phyloP scores from a whole-genome alignment of 2,888 invertebrate genomes.

The Coelopa pilipes region DNA sequence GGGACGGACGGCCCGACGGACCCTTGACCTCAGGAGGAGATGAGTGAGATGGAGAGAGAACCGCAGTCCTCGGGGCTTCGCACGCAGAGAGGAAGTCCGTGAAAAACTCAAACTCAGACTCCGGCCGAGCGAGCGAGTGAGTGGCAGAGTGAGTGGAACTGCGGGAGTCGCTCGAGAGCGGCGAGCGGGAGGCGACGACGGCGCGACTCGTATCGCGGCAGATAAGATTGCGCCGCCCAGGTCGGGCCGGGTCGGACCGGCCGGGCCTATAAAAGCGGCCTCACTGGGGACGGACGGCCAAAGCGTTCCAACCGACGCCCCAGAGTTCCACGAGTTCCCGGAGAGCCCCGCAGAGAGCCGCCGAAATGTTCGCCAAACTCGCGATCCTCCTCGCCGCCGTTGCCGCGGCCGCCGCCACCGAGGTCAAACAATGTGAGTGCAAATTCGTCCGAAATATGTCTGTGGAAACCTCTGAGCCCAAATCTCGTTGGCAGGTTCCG shows the following conservation, averaged over 20 bases:
- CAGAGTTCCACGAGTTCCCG: neutral
- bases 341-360: neutral
- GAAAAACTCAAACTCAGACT: no score
- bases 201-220: neutral
- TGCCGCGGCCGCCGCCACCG: neutral
- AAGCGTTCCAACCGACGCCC: no score
- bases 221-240: constrained; percentile 1
- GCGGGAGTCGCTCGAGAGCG: no score
- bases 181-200: no score
- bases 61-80: no score
- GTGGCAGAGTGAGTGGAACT: no score
- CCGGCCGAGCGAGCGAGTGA: no score
- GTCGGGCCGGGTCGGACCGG: neutral
- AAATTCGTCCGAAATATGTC: neutral
- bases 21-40: no score
- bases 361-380: constrained; percentile 15
- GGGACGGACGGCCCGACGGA: no score
- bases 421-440: constrained; percentile 25
- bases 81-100: no score
- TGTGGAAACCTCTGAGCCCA: neutral
- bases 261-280: neutral
- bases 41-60: no score
- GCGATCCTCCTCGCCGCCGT: neutral
- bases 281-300: neutral
- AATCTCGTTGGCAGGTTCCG: constrained; percentile 47